Evolutionary conservation across 2,888 invertebrate species (phyloP).

Genomic region (Argynnis bischoffii): DNA sequence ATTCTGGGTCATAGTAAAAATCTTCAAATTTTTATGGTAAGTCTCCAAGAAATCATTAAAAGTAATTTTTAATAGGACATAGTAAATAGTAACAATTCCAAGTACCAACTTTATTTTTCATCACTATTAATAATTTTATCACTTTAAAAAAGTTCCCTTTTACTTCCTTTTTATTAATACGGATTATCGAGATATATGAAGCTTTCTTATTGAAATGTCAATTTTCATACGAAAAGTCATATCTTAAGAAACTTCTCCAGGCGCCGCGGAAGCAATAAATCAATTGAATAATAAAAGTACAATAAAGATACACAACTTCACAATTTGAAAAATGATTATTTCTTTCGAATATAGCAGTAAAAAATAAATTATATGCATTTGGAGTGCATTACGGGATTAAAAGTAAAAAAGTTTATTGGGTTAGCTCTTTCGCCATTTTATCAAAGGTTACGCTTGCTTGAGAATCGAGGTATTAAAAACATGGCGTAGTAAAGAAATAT

Average conservation of each 20-base stretch:
- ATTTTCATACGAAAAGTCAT: conserved; percentile 33
- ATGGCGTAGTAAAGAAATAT: too few species aligned
- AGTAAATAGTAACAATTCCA: too few species aligned
- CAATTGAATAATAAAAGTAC: conserved; percentile 36
- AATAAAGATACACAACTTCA: conserved; percentile 29
- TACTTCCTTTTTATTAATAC: conserved; percentile 15
- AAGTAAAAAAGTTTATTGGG: not conserved
- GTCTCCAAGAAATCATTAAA: too few species aligned
- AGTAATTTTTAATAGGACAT: too few species aligned
- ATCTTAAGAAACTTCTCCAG: conserved; percentile 30
- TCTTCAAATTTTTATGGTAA: too few species aligned
- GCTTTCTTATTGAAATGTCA: conserved; percentile 25
- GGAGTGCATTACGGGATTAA: conserved; percentile 12
- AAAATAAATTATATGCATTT: conserved; percentile 29
- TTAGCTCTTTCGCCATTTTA: not conserved
- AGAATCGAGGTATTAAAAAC: too few species aligned
- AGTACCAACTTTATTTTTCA: too few species aligned
- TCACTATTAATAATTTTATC: too few species aligned
- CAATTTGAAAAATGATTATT: conserved; percentile 32
- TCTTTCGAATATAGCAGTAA: conserved; percentile 31
- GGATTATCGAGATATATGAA: conserved; percentile 16
- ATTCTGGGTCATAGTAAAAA: too few species aligned
- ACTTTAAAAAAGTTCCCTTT: not conserved
- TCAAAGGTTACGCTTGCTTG: too few species aligned
- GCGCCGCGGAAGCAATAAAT: conserved; percentile 38